phyloP scores from a whole-genome alignment of 1,140 invertebrate species.

The Drosophila nigrodunni region DNA sequence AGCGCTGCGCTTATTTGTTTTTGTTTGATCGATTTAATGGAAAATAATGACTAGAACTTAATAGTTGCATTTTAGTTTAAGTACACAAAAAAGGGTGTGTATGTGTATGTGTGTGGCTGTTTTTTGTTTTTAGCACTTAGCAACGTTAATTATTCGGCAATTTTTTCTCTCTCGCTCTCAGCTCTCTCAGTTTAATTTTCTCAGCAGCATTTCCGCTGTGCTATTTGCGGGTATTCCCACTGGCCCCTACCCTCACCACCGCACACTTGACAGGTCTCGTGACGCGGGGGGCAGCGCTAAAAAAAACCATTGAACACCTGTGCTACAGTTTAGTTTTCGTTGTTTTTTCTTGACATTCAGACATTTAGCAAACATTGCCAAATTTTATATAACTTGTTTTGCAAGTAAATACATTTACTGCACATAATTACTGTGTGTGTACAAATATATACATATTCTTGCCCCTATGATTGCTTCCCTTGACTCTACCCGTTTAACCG shows the following conservation, averaged over 20 bases:
- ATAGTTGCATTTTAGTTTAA: not conserved
- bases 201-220: conserved; percentile 16
- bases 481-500: conserved; percentile 5
- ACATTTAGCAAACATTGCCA: conserved; percentile 15
- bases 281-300: conserved; percentile 38
- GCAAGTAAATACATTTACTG: not conserved
- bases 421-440: conserved; percentile 16
- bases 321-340: conserved; percentile 28
- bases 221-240: conserved; percentile 9
- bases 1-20: conserved; percentile 6
- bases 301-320: conserved; percentile 58
- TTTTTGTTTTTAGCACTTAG: not conserved
- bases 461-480: not conserved
- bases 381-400: conserved; percentile 73
- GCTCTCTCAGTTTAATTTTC: too few relatives aligned
- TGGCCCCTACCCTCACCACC: not conserved
- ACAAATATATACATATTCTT: conserved; percentile 3
- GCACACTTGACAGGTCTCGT: conserved; percentile 12
- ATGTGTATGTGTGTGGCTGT: not conserved
- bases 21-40: conserved; percentile 52
- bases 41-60: conserved; percentile 13
- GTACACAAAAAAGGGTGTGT: not conserved
- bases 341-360: conserved; percentile 38
- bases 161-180: not conserved
- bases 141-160: conserved; percentile 14